A percentile compares a stretch with the other conserved stretches of the same genome.
These are phyloP conservation scores for Cheilosia pagana DNA, from an alignment of 2,888 invertebrate genomes.

Conservation along the genomic window DNA sequence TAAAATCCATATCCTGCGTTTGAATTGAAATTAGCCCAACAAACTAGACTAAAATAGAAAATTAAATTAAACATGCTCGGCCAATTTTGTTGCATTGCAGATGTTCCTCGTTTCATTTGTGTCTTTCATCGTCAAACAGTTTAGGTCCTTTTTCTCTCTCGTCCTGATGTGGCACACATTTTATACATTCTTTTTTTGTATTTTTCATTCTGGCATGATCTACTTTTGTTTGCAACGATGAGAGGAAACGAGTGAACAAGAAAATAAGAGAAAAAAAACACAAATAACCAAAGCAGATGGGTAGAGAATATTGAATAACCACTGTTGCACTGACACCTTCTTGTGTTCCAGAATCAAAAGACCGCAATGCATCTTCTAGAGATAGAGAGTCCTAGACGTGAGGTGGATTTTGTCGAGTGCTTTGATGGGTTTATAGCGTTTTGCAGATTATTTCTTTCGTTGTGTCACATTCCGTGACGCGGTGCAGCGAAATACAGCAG, in stretches of 20 bases:
- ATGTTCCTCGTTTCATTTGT: constrained; percentile 33
- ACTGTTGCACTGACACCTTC: constrained; percentile 59
- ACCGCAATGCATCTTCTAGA: constrained; percentile 66
- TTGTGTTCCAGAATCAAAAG: constrained; percentile 60
- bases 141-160: constrained; percentile 43
- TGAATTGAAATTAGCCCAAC: constrained; percentile 42
- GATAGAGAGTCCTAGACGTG: constrained; percentile 27
- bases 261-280: neutral
- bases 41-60: constrained; percentile 41
- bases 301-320: constrained; percentile 59
- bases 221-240: constrained; percentile 54
- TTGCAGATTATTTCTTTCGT: constrained; percentile 53
- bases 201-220: constrained; percentile 30
- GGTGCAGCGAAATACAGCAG: neutral
- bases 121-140: constrained; percentile 17
- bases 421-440: constrained; percentile 57
- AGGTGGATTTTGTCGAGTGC: constrained; percentile 13
- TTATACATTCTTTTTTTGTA: constrained; percentile 3
- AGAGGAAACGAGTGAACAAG: neutral
- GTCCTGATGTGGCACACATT: constrained; percentile 46
- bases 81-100: constrained; percentile 70
- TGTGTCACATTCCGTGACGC: constrained; percentile 6
- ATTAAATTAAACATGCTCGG: constrained; percentile 16
- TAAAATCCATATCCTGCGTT: neutral
- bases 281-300: neutral